Base-by-base conservation (phyloP, 2,888 invertebrate genomes). In the Hedya salicella region DNA sequence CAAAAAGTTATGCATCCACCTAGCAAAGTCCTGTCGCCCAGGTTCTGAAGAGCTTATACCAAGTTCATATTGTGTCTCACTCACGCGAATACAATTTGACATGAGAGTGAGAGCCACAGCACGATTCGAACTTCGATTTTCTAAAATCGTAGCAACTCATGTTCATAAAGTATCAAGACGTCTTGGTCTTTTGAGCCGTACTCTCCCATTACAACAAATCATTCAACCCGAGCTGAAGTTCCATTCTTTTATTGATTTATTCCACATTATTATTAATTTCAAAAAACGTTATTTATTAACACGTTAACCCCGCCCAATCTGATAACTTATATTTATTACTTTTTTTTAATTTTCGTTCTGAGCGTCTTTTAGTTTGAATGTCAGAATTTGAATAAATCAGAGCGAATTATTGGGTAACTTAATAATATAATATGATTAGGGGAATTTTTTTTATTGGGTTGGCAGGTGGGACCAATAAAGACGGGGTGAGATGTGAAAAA, bases 221-320 rank as follows among this genome's bases (percentile, higher is more conserved):
- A 91, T 91, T 91, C 91, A 89, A 78, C 81, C 85, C 81, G 78
- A 78, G 79, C 84, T 84, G 85, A 86, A 87, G 87, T 90, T 88
- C 88, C 90, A 91, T 90, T 90, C 89, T 87, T 87, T 85, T 87
- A 89, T 91, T 92, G 91, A 91, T 91, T 91, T 92, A 91, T 91
- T 87, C 83, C 85, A 80, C 84, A 88, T 89, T 91, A 91, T 89
- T 92, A 91, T 89, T 91, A 91, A 88, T 90, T 88, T 82, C 81
- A 80, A 84, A 78, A 68, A 68, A 63, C 69, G 82, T 88, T 87
- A 88, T 88, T 88, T 87, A 88, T 88, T 85, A 82, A 86, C 83
- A 86, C 81, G 83, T 85, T 85, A 84, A 80, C 69, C 79, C 82
- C 87, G 84, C 87, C 87, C 87, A 82, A 88, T 88, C 89, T 84